phyloP scores from a whole-genome alignment of 1,140 invertebrate genomes.

The Lysiphlebus fabarum region DNA sequence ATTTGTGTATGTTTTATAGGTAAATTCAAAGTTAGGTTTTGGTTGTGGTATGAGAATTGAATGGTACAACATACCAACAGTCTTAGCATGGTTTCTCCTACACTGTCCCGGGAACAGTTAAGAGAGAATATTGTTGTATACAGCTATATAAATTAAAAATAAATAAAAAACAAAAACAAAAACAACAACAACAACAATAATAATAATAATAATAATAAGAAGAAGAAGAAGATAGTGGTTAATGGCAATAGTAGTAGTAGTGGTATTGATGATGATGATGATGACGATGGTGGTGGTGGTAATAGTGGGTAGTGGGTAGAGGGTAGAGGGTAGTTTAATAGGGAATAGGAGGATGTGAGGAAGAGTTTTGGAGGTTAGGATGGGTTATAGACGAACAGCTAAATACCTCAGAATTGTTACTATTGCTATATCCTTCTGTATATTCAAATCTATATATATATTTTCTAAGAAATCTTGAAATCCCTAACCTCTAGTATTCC shows the following conservation, averaged over 20 bases:
- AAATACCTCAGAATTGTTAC: conserved; percentile 58
- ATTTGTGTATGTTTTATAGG: too few species aligned
- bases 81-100: conserved; percentile 54
- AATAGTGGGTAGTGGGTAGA: conserved; percentile 19
- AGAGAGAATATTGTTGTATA: neutral
- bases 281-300: too few species aligned
- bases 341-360: neutral
- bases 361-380: too few species aligned
- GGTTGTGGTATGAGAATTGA: conserved; percentile 43
- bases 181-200: neutral
- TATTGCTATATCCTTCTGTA: conserved; percentile 38
- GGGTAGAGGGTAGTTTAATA: conserved; percentile 23
- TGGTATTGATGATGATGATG: too few species aligned
- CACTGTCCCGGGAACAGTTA: conserved; percentile 35
- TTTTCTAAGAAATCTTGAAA: too few species aligned
- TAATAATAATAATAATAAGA: too few species aligned
- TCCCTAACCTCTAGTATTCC: too few species aligned
- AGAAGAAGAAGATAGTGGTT: too few species aligned
- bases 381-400: conserved; percentile 41
- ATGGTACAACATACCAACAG: conserved; percentile 49
- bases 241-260: too few species aligned
- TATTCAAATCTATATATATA: too few species aligned
- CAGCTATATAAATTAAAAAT: too few species aligned
- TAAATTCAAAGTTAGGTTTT: conserved; percentile 6
- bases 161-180: too few species aligned